phyloP scores from a whole-genome alignment of 2,113 vertebrate genomes.

The Ursus arctos region DNA sequence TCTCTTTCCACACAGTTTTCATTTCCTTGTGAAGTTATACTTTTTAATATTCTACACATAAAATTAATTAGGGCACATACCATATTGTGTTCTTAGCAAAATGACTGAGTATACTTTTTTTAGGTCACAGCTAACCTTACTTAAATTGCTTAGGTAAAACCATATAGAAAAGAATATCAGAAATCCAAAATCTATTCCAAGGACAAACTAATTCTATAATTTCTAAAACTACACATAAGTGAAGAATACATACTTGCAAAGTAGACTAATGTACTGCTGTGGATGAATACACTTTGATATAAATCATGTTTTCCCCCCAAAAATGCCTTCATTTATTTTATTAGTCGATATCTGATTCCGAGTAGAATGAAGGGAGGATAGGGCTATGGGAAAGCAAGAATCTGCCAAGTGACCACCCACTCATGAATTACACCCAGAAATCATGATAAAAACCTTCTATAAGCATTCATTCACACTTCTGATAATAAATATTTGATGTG shows the following conservation, averaged over 20 bases:
- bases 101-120: constrained; percentile 5
- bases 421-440: neutral
- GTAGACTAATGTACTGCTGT: neutral
- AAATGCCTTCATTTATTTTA: neutral
- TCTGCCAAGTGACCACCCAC: neutral
- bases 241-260: neutral
- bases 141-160: constrained; percentile 49
- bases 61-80: constrained; percentile 19
- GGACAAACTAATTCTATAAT: neutral
- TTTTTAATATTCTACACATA: constrained; percentile 21
- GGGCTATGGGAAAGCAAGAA: neutral
- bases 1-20: neutral
- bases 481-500: neutral
- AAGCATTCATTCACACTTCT: neutral
- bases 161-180: neutral
- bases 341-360: neutral
- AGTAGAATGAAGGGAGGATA: neutral
- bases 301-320: neutral
- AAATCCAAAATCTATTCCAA: neutral
- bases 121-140: constrained; percentile 19
- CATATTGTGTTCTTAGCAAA: constrained; percentile 10
- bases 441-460: neutral
- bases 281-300: neutral
- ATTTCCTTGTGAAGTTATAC: constrained; percentile 11
- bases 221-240: neutral